Base-by-base conservation (phyloP, 2,797 vertebrate species). In the Hybognathus amarus region DNA sequence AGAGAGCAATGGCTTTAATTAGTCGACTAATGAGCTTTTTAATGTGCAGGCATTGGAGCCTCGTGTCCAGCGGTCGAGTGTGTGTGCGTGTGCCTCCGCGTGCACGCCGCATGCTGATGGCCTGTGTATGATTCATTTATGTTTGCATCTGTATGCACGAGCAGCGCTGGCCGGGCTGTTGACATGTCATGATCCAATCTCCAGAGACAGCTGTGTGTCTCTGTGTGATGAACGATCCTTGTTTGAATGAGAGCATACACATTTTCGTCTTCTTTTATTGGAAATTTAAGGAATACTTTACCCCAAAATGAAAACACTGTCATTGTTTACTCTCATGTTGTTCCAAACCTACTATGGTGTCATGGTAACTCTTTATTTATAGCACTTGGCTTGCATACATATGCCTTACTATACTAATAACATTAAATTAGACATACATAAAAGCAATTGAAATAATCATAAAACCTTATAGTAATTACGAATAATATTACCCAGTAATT, bases 1-100 rank as follows among this genome's bases (percentile, higher is more conserved):
- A 94, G 93, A 95, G 93, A 94, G 93, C 91, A 93, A 94, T 93
- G 93, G 92, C 93, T 95, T 95, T 95, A 95, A 95, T 95, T 95
- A 95, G 94, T 90, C 93, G 88, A 90, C 93, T 95, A 95, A 95
- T 95, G 93, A 96, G 94, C 91, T 95, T 96, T 95, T 93, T 94
- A 94, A 95, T 94, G 92, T 92, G 90, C 89, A 90, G 88, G 79
- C 79, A 91, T 92, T 92, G 91, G 90, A 92, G 88, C 83, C 86
- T 90, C 76, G 54, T 83, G 82, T 67, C 77, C 59, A 56, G 66
- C 61, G 79, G 73, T 83, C 42, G 66, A 70, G 64, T 67, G 59
- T 50, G 75, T 27, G 30, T 20, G 83, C 63, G 40, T 74, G 75
- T 91, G 77, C 80, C 85, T 83, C 90, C 3, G 75, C 83, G 63